Conservation (phyloP, 2,797 vertebrate genomes). For the Liasis olivaceus region DNA sequence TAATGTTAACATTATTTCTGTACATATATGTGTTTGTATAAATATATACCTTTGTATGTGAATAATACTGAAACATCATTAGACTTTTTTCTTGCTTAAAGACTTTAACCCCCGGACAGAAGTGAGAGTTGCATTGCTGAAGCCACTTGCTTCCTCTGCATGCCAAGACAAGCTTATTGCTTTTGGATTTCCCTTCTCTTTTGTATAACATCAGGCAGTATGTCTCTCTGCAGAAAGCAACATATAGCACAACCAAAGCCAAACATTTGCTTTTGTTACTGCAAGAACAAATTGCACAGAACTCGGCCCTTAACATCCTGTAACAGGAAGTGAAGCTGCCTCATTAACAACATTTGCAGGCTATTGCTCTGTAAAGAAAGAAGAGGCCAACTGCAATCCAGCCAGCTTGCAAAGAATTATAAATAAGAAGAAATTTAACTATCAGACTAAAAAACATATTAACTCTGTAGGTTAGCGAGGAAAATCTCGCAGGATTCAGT, state of each 20-base stretch:
- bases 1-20: neutral
- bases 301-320: slow-evolving; percentile 20
- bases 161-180: neutral
- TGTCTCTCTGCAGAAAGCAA: neutral
- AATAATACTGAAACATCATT: neutral
- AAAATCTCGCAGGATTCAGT: neutral
- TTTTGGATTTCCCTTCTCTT: neutral
- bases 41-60: neutral
- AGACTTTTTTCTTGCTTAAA: neutral
- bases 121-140: neutral
- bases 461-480: neutral
- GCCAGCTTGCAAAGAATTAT: neutral
- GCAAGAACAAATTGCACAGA: slow-evolving; percentile 16
- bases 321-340: slow-evolving; percentile 28
- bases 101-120: neutral
- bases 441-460: neutral
- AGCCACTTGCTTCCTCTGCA: neutral
- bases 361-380: neutral
- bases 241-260: neutral
- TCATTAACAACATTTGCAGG: slow-evolving; percentile 6
- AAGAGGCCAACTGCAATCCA: neutral
- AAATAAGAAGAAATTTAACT: neutral
- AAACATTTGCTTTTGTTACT: slow-evolving; percentile 20
- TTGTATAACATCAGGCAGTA: neutral
- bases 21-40: neutral